These are phyloP conservation scores for Buathra laborator DNA, from an alignment of 2,888 invertebrate species.

Conservation along the genomic window DNA sequence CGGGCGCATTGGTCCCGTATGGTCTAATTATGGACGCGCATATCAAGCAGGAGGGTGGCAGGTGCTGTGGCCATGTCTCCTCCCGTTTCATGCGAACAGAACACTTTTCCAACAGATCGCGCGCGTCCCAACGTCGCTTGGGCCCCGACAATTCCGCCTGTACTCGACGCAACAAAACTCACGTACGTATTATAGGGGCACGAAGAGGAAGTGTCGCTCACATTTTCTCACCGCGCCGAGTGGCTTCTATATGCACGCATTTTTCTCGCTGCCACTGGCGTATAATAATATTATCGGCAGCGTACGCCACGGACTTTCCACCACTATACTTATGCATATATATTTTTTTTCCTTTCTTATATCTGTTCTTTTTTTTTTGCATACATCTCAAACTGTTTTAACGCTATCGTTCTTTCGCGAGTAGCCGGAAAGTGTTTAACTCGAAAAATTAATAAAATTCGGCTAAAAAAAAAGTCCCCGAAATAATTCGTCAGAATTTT, in stretches of 20 bases:
- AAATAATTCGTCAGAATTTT: too few relatives aligned
- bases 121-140: neutral
- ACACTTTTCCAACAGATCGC: conserved; percentile 57
- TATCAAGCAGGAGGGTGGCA: conserved; percentile 78
- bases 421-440: neutral
- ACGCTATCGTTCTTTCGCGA: conserved; percentile 41
- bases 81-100: conserved; percentile 27
- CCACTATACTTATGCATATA: conserved; percentile 38
- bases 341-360: conserved; percentile 14
- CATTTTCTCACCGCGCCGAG: conserved; percentile 70
- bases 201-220: conserved; percentile 82
- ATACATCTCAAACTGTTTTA: conserved; percentile 1
- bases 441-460: too few relatives aligned
- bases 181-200: conserved; percentile 68
- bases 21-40: conserved; percentile 79
- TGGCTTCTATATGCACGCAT: conserved; percentile 42
- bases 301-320: conserved; percentile 13
- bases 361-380: conserved; percentile 12
- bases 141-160: neutral
- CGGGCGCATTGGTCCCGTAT: conserved; percentile 74
- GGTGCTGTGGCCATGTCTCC: conserved; percentile 74
- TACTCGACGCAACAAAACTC: neutral
- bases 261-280: conserved; percentile 10
- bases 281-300: conserved; percentile 31
- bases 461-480: too few relatives aligned